Percentiles rank a stretch among this genome's conserved stretches.
These are phyloP conservation scores for Polyergus mexicanus DNA, from an alignment of 1,140 invertebrate genomes.

Conservation along the genomic window DNA sequence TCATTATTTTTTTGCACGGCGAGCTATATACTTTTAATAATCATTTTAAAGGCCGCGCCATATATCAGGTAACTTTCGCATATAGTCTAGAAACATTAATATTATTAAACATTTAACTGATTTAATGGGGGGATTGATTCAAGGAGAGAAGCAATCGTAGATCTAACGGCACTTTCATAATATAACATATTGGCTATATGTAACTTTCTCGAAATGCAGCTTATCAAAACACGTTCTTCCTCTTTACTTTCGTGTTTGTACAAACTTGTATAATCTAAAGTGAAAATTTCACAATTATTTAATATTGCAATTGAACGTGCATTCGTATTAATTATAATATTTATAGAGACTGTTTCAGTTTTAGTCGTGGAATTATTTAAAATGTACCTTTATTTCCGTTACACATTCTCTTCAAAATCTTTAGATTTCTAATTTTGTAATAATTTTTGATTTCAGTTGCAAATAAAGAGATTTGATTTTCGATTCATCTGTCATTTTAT, in stretches of 20 bases:
- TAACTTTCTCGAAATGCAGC: not conserved
- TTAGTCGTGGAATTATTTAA: not conserved
- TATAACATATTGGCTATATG: not conserved
- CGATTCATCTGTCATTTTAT: not conserved
- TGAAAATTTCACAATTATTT: slow-evolving; percentile 2
- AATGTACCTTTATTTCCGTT: not conserved
- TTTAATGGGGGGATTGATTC: not conserved
- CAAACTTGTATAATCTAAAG: not conserved
- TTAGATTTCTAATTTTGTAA: not conserved
- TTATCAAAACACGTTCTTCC: slow-evolving; percentile 15
- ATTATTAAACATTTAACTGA: slow-evolving; percentile 42
- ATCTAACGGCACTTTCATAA: slow-evolving; percentile 36
- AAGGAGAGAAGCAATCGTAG: not conserved
- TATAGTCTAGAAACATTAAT: slow-evolving; percentile 55
- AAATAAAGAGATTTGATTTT: slow-evolving; percentile 17
- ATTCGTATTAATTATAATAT: not conserved
- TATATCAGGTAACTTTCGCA: slow-evolving; percentile 35
- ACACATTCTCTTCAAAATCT: not conserved
- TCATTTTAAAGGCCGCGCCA: slow-evolving; percentile 54
- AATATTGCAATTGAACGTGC: not conserved
- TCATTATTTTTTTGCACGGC: slow-evolving; percentile 39
- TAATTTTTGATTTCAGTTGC: not conserved
- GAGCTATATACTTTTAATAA: slow-evolving; percentile 56
- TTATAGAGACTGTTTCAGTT: not conserved
- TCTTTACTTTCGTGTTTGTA: not conserved